Conservation (phyloP, 2,113 vertebrate genomes). For the Dromiciops gliroides region DNA sequence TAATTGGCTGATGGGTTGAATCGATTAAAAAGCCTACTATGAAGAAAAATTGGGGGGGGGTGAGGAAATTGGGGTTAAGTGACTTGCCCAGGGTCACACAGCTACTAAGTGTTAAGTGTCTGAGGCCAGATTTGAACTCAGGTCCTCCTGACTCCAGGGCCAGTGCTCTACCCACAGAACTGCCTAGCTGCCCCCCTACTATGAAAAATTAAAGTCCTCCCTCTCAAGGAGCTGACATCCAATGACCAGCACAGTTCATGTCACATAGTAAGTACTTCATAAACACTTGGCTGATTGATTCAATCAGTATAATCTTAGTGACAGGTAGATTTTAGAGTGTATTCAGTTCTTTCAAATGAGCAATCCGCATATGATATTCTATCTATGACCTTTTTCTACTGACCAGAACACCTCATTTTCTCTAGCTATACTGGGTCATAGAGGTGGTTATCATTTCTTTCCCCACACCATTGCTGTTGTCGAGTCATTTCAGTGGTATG, state of each 20-base stretch:
- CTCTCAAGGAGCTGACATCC: background rate
- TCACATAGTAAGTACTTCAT: background rate
- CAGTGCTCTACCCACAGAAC: no score
- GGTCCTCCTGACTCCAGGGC: no score
- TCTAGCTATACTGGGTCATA: background rate
- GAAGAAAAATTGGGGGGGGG: no score
- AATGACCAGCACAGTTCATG: background rate
- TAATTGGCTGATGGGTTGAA: background rate
- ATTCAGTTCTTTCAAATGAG: constrained; percentile 15
- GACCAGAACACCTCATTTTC: rapidly evolving
- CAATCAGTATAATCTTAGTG: constrained; percentile 6
- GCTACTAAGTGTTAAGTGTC: no score
- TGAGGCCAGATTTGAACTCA: no score
- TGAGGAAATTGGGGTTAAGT: no score
- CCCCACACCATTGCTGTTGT: background rate
- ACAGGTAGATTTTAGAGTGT: background rate
- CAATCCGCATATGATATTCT: background rate
- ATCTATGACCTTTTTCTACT: background rate
- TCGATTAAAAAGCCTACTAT: no score
- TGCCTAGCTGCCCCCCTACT: no score
- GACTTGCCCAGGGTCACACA: no score
- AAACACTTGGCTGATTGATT: background rate
- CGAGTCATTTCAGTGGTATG: background rate
- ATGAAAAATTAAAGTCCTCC: background rate
- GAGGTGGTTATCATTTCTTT: rapidly evolving